Conservation (phyloP, 1,140 invertebrate species). For the Diploscapter pachys region DNA sequence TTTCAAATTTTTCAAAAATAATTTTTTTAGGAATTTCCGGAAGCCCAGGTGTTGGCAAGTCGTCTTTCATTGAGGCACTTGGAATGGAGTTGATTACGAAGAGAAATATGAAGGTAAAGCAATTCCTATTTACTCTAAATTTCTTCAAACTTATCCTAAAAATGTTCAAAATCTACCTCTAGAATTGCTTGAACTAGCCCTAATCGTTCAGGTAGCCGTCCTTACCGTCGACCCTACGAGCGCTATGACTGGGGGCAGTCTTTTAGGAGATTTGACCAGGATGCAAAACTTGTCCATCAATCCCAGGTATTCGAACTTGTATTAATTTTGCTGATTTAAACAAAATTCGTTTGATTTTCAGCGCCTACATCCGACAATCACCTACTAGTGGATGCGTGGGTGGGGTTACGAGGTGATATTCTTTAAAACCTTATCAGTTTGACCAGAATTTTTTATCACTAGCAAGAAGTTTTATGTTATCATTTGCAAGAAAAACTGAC, state of each 20-base stretch:
- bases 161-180: no score
- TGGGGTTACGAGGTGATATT: no score
- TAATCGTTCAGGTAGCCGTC: slow-evolving; percentile 61
- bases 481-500: no score
- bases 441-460: no score
- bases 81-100: slow-evolving; percentile 64
- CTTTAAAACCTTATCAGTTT: no score
- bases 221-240: slow-evolving; percentile 69
- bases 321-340: no score
- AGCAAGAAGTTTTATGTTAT: no score
- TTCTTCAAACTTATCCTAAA: no score
- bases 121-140: no score
- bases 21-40: slow-evolving; percentile 64
- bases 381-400: slow-evolving; percentile 60
- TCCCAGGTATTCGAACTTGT: slow-evolving; percentile 46
- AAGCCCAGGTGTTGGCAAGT: slow-evolving; percentile 69
- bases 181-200: no score
- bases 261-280: slow-evolving; percentile 69
- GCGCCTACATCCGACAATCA: slow-evolving; percentile 67
- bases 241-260: slow-evolving; percentile 65
- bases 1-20: slow-evolving; percentile 1
- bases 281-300: slow-evolving; percentile 67
- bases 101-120: slow-evolving; percentile 60
- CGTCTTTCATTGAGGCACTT: slow-evolving; percentile 68
- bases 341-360: no score